Evolutionary conservation across 2,888 invertebrate species (phyloP).

Genomic region (Cetonia aurata): DNA sequence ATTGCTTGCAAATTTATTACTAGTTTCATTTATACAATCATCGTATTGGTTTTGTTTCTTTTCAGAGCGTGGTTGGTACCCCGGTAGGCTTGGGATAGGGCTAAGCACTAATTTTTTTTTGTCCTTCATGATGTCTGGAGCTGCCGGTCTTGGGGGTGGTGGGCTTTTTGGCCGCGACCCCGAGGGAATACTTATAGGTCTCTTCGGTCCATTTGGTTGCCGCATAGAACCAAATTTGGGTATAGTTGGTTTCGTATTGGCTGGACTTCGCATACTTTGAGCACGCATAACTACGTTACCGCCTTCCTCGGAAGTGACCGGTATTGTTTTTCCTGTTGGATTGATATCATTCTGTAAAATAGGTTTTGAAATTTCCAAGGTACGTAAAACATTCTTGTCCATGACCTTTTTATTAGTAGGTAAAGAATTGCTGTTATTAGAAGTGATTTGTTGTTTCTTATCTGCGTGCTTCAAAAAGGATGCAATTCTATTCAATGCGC

Average conservation of each 20-base stretch:
- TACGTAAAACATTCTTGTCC: conserved; percentile 80
- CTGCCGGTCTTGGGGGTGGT: conserved; percentile 79
- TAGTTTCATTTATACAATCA: conserved; percentile 80
- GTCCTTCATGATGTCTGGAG: conserved; percentile 63
- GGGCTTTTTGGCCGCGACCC: conserved; percentile 80
- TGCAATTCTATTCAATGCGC: conserved; percentile 77
- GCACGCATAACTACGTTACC: conserved; percentile 79
- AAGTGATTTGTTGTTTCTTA: conserved; percentile 63
- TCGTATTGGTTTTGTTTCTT: conserved; percentile 75
- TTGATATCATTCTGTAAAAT: conserved; percentile 80
- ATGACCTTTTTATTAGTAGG: conserved; percentile 75
- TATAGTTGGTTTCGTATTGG: conserved; percentile 70
- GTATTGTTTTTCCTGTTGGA: conserved; percentile 71
- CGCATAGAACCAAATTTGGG: conserved; percentile 89
- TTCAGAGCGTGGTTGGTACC: conserved; percentile 70
- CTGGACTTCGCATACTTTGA: conserved; percentile 83
- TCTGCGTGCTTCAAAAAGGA: conserved; percentile 79
- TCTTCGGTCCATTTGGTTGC: conserved; percentile 73
- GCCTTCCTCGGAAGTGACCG: conserved; percentile 72
- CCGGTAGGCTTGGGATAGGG: conserved; percentile 68
- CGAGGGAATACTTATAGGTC: conserved; percentile 81
- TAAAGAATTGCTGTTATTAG: conserved; percentile 71
- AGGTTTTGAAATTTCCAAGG: conserved; percentile 86
- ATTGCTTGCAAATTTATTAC: conserved; percentile 74
- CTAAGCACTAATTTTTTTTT: conserved; percentile 38